Conservation (phyloP, 2,113 vertebrate genomes). For the Sapajus apella region DNA sequence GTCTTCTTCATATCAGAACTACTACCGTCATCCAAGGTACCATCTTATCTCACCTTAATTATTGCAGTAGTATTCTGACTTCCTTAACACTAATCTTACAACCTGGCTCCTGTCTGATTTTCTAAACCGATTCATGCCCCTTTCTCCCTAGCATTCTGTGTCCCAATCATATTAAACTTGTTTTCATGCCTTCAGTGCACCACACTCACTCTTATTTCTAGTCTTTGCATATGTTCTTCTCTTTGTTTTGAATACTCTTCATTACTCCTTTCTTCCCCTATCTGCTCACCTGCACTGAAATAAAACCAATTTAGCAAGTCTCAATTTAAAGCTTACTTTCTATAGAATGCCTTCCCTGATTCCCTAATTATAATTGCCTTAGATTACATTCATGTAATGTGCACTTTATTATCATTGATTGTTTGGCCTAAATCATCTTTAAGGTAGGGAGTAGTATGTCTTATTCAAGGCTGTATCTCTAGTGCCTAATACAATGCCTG, state of each 20-base stretch:
- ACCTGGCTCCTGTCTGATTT: neutral
- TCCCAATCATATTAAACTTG: neutral
- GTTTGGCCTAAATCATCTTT: neutral
- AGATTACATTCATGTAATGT: neutral
- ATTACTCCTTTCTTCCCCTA: neutral
- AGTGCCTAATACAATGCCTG: neutral
- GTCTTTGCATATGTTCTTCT: neutral
- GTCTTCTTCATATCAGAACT: neutral
- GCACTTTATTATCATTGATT: neutral
- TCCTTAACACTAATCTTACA: conserved; percentile 7
- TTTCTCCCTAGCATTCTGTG: neutral
- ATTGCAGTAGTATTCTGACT: neutral
- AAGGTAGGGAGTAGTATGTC: neutral
- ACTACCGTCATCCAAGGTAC: neutral
- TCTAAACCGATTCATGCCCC: neutral
- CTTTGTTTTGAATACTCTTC: neutral
- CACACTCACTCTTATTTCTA: neutral
- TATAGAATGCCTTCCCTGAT: neutral
- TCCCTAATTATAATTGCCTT: neutral
- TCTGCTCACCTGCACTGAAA: neutral
- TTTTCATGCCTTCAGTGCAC: neutral
- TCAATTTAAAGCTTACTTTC: neutral
- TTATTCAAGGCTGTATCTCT: neutral
- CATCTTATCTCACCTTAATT: neutral
- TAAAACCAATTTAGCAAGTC: neutral